phyloP scores from a whole-genome alignment of 2,888 invertebrate species.

The Acrocera orbiculus region DNA sequence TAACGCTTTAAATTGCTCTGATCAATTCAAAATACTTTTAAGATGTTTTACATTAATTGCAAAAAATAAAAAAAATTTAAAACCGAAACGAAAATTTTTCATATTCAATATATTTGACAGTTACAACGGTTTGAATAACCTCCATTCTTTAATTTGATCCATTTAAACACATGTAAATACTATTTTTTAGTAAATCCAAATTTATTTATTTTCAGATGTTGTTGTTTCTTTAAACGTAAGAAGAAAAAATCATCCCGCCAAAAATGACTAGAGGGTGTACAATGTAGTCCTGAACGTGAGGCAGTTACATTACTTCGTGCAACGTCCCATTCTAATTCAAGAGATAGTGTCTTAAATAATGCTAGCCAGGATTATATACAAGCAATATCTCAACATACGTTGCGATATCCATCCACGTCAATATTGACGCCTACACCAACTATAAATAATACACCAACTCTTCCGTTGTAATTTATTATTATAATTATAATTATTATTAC shows the following conservation, averaged over 20 bases:
- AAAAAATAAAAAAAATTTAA: too few relatives aligned
- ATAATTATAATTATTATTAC: slow-evolving; percentile 11
- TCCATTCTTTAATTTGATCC: too few relatives aligned
- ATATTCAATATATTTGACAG: too few relatives aligned
- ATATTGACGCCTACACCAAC: slow-evolving; percentile 34
- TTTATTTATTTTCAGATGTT: slow-evolving; percentile 83
- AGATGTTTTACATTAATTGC: too few relatives aligned
- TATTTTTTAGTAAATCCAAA: too few relatives aligned
- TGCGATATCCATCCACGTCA: slow-evolving; percentile 35
- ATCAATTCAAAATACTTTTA: too few relatives aligned
- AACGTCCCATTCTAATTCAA: slow-evolving; percentile 44
- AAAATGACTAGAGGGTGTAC: slow-evolving; percentile 68
- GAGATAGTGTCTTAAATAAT: slow-evolving; percentile 37
- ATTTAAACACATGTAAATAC: too few relatives aligned
- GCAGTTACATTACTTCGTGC: slow-evolving; percentile 43
- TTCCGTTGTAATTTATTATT: slow-evolving; percentile 30
- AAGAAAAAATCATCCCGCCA: slow-evolving; percentile 91
- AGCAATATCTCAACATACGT: slow-evolving; percentile 34
- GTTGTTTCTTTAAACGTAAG: slow-evolving; percentile 98
- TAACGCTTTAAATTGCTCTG: too few relatives aligned
- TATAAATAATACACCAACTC: slow-evolving; percentile 34
- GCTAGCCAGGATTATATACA: slow-evolving; percentile 37
- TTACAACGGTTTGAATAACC: too few relatives aligned
- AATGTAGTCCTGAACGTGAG: slow-evolving; percentile 45
- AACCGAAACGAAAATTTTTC: too few relatives aligned